A percentile compares a stretch with the other conserved stretches of the same genome.
Evolutionary conservation across 2,797 vertebrate genomes (phyloP).

Genomic region (Hoplostethus atlanticus): DNA sequence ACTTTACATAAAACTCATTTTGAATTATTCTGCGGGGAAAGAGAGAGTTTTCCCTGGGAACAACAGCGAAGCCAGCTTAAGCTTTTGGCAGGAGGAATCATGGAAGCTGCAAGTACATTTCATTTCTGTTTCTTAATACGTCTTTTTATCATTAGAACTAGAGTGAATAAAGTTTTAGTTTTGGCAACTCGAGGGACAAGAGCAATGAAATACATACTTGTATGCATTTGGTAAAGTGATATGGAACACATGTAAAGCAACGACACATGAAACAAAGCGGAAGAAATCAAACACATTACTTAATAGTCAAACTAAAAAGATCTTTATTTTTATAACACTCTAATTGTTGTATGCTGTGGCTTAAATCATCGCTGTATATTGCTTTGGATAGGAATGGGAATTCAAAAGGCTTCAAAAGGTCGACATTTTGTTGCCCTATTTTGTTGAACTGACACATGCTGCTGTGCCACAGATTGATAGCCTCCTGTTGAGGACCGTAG

Average conservation of each 20-base stretch:
- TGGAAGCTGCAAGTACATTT: slow-evolving; percentile 17
- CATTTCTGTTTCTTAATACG: slow-evolving; percentile 13
- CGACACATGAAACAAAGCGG: too few species aligned
- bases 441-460: too few species aligned
- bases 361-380: not conserved
- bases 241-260: slow-evolving; percentile 11
- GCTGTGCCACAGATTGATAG: too few species aligned
- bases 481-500: too few species aligned
- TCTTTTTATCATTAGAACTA: slow-evolving; percentile 34
- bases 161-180: slow-evolving; percentile 43
- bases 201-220: slow-evolving; percentile 4
- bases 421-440: too few species aligned
- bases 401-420: not conserved
- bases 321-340: not conserved
- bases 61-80: slow-evolving; percentile 33
- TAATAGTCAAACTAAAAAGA: not conserved
- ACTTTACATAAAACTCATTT: slow-evolving; percentile 51
- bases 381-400: not conserved
- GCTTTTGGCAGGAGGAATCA: slow-evolving; percentile 40
- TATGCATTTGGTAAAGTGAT: slow-evolving; percentile 1
- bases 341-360: not conserved
- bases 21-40: slow-evolving; percentile 54
- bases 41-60: slow-evolving; percentile 36
- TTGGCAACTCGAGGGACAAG: slow-evolving; percentile 20
- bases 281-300: not conserved